Conservation (phyloP, 2,113 vertebrate species). For the Passer montanus region DNA sequence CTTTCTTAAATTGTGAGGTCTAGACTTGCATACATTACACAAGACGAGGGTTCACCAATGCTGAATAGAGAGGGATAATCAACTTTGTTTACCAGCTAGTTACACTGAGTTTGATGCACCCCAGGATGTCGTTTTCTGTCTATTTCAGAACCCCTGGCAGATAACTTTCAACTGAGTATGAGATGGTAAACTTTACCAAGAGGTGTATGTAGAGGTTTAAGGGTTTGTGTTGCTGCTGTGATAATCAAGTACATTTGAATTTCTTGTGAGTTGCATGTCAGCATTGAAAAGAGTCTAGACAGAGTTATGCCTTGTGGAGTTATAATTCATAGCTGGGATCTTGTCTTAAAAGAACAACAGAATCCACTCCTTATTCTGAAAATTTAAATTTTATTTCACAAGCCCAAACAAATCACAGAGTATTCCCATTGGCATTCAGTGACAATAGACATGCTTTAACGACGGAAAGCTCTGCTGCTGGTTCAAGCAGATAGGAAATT, state of each 20-base stretch:
- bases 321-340: background rate
- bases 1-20: background rate
- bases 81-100: background rate
- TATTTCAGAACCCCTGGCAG: background rate
- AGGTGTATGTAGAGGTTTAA: background rate
- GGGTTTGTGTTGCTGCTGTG: background rate
- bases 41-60: fast-evolving
- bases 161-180: background rate
- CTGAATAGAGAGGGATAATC: background rate
- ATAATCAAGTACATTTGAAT: background rate
- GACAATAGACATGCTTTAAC: background rate
- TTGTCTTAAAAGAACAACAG: background rate
- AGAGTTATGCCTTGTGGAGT: background rate
- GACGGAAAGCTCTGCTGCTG: background rate
- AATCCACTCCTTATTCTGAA: background rate
- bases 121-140: background rate
- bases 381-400: background rate
- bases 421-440: background rate
- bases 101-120: background rate
- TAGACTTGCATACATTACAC: background rate
- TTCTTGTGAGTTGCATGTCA: fast-evolving
- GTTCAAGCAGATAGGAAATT: background rate
- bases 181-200: background rate
- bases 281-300: background rate
- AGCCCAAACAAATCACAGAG: background rate